Conservation (phyloP, 2,888 invertebrate species). For the Chirona hameri region DNA sequence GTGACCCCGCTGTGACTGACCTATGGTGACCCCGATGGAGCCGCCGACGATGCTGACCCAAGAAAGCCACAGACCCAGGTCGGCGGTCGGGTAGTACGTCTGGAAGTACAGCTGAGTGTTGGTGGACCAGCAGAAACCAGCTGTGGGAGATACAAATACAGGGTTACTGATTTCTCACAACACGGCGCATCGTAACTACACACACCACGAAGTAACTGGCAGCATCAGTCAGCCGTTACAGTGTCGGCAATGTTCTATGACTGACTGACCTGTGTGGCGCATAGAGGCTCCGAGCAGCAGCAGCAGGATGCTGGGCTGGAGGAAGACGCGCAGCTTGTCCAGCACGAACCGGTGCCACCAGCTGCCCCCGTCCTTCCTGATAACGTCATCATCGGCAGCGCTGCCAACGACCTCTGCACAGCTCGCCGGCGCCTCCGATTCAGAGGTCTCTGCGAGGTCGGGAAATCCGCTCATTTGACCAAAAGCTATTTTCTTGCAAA, state of each 20-base stretch:
- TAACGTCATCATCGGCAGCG: too few species aligned
- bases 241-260: too few species aligned
- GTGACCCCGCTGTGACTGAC: too few species aligned
- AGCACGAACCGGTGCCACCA: neutral
- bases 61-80: constrained; percentile 86
- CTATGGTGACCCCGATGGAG: constrained; percentile 52
- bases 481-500: too few species aligned
- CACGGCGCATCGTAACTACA: too few species aligned
- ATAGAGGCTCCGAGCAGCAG: constrained; percentile 82
- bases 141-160: constrained; percentile 49
- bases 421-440: neutral
- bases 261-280: constrained; percentile 76
- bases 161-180: too few species aligned
- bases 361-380: neutral
- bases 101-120: constrained; percentile 86
- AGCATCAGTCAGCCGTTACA: too few species aligned
- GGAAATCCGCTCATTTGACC: too few species aligned
- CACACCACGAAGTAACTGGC: too few species aligned
- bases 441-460: neutral
- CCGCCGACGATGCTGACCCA: constrained; percentile 83
- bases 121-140: constrained; percentile 87
- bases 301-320: constrained; percentile 72
- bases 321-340: constrained; percentile 53
- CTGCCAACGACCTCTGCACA: neutral
- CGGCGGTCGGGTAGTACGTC: constrained; percentile 81